A percentile compares a stretch with the other conserved stretches of the same genome.
Conservation (phyloP, 2,113 vertebrate species). For the Melanocharis versteri region DNA sequence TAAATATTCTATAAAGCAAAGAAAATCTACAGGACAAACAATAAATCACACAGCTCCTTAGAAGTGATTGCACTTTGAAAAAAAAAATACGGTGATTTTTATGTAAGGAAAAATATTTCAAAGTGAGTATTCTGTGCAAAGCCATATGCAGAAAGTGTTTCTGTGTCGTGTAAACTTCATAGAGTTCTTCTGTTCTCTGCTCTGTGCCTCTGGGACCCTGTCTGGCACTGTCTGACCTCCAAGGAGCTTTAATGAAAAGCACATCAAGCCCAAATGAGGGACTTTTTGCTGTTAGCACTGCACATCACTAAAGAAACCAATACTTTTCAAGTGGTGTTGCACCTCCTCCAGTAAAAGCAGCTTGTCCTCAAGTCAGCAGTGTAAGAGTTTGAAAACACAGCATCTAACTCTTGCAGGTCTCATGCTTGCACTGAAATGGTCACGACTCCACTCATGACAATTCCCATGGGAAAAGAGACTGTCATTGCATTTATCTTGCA, state of each 20-base stretch:
- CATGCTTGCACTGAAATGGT: not conserved
- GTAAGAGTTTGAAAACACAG: not conserved
- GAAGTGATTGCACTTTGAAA: not conserved
- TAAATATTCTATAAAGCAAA: conserved; percentile 47
- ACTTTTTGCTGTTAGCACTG: conserved; percentile 18
- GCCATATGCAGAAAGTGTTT: conserved; percentile 29
- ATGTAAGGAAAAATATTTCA: conserved; percentile 30
- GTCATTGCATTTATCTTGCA: fast-evolving
- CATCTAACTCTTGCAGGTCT: not conserved
- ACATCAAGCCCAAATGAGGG: not conserved
- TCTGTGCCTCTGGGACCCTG: not conserved
- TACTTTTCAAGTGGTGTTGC: not conserved
- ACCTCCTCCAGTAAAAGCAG: not conserved
- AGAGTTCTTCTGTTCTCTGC: conserved; percentile 24
- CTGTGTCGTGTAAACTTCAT: conserved; percentile 17
- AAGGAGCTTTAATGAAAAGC: conserved; percentile 38
- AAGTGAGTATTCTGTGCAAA: not conserved
- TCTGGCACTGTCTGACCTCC: not conserved
- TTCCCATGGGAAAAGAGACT: not conserved
- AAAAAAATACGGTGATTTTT: not conserved
- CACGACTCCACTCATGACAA: fast-evolving
- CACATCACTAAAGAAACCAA: not conserved
- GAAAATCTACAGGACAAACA: conserved; percentile 11
- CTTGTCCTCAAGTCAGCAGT: not conserved
- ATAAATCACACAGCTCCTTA: conserved; percentile 52